Percentiles rank a stretch among this genome's conserved stretches.
Evolutionary conservation across 2,888 invertebrate species (phyloP).

Genomic region (Melanotus villosus): DNA sequence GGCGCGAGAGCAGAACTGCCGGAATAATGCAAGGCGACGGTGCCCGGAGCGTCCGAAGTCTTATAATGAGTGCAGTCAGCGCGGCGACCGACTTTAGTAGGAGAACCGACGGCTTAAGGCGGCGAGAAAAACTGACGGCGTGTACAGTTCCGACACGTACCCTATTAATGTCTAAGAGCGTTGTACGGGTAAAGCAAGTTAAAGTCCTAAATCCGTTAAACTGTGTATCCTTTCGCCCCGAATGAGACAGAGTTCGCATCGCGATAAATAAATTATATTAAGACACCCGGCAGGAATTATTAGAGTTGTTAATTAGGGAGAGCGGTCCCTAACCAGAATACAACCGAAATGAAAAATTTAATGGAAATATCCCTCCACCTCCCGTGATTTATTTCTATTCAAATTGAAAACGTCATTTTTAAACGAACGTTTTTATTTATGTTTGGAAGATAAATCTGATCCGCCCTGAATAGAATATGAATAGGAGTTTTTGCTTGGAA

Average conservation of each 20-base stretch:
- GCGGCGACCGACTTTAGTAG: constrained; percentile 38
- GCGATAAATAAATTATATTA: constrained; percentile 58
- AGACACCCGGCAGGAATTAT: constrained; percentile 51
- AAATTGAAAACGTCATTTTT: constrained; percentile 56
- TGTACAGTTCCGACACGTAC: constrained; percentile 61
- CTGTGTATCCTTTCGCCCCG: constrained; percentile 53
- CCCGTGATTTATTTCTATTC: constrained; percentile 52
- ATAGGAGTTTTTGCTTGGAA: constrained; percentile 29
- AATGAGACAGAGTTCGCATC: constrained; percentile 53
- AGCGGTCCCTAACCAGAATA: constrained; percentile 15
- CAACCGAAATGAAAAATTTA: constrained; percentile 37
- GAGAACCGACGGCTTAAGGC: constrained; percentile 52
- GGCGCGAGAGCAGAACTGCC: constrained; percentile 29
- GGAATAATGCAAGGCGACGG: constrained; percentile 39
- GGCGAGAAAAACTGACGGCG: constrained; percentile 58
- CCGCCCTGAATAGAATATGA: constrained; percentile 36
- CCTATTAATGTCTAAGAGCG: constrained; percentile 59
- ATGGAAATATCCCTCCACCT: constrained; percentile 35
- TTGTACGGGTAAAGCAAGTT: constrained; percentile 57
- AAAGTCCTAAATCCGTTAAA: constrained; percentile 58
- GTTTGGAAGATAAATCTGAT: constrained; percentile 52
- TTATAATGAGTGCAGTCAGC: constrained; percentile 45
- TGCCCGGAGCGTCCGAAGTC: constrained; percentile 39
- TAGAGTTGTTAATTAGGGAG: constrained; percentile 43
- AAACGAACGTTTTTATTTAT: constrained; percentile 55